These are phyloP conservation scores for Cheumatopsyche charites DNA, from an alignment of 1,140 invertebrate species.

Conservation along the genomic window DNA sequence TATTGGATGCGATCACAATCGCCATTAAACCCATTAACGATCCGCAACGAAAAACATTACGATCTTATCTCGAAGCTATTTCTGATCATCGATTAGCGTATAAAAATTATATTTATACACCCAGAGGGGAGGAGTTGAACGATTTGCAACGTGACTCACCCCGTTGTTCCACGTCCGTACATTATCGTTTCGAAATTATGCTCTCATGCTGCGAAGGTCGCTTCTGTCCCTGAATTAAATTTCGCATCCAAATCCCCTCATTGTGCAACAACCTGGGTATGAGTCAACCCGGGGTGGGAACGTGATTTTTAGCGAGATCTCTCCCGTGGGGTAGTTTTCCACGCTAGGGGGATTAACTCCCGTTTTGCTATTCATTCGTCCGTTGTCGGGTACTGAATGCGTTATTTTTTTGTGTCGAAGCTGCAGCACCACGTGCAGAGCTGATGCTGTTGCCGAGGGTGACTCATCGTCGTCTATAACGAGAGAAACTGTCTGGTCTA, in stretches of 20 bases:
- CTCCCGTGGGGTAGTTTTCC: neutral
- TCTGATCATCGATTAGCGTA: neutral
- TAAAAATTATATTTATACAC: neutral
- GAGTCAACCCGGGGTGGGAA: conserved; percentile 32
- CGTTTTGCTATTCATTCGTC: conserved; percentile 14
- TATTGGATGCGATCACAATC: too few relatives aligned
- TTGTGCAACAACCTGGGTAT: conserved; percentile 28
- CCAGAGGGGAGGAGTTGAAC: too few relatives aligned
- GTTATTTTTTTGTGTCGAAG: neutral
- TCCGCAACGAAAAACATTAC: neutral
- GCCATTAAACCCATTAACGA: too few relatives aligned
- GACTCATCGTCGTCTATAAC: conserved; percentile 10
- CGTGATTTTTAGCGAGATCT: conserved; percentile 30
- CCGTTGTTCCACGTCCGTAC: neutral
- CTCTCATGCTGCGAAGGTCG: conserved; percentile 14
- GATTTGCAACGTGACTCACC: conserved; percentile 3
- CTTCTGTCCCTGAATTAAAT: conserved; percentile 21
- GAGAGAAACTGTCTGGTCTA: conserved; percentile 1
- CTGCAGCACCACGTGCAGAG: conserved; percentile 17
- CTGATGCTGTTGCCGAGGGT: neutral
- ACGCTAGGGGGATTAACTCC: neutral
- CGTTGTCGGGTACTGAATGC: neutral
- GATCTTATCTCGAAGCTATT: neutral
- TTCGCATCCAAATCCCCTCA: conserved; percentile 31
- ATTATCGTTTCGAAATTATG: neutral